A percentile compares a stretch with the other conserved stretches of the same genome.
Conservation (phyloP, 2,797 vertebrate species). For the Phylloscopus collybita region DNA sequence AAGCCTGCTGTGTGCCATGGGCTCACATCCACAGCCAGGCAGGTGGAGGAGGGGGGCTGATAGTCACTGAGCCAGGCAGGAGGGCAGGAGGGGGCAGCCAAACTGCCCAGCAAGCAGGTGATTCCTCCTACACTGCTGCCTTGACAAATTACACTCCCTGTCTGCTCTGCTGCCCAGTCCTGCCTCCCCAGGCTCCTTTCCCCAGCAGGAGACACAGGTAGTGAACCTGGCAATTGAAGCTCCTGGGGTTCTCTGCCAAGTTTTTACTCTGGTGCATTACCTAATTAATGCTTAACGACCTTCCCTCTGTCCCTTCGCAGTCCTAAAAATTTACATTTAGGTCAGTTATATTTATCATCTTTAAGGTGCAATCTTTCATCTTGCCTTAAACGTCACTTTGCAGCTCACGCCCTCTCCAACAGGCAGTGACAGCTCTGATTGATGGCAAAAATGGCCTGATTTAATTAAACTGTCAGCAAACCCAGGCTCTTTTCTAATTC, state of each 20-base stretch:
- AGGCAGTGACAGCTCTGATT: slow-evolving; percentile 36
- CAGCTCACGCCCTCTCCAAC: slow-evolving; percentile 22
- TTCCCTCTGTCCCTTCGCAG: background rate
- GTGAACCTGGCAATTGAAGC: background rate
- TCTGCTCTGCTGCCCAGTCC: background rate
- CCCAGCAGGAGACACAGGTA: background rate
- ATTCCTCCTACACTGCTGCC: background rate
- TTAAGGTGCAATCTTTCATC: slow-evolving; percentile 25
- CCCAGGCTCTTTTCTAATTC: slow-evolving; percentile 45
- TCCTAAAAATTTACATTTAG: slow-evolving; percentile 52
- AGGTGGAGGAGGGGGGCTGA: background rate
- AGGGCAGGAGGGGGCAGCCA: background rate
- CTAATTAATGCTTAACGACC: slow-evolving; percentile 19
- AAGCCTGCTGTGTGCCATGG: fast-evolving
- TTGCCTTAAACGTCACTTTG: background rate
- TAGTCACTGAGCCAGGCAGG: fast-evolving
- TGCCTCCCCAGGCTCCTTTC: background rate
- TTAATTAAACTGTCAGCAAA: slow-evolving; percentile 77
- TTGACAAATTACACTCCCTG: background rate
- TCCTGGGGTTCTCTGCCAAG: background rate
- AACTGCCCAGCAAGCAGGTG: background rate
- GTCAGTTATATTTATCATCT: slow-evolving; percentile 62
- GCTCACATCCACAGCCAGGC: background rate
- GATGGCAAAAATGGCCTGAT: slow-evolving; percentile 63
- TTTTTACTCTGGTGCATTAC: slow-evolving; percentile 11